Percentiles rank a stretch among this genome's conserved stretches.
phyloP scores from a whole-genome alignment of 2,888 invertebrate species.

The Drosophila acutilabella region DNA sequence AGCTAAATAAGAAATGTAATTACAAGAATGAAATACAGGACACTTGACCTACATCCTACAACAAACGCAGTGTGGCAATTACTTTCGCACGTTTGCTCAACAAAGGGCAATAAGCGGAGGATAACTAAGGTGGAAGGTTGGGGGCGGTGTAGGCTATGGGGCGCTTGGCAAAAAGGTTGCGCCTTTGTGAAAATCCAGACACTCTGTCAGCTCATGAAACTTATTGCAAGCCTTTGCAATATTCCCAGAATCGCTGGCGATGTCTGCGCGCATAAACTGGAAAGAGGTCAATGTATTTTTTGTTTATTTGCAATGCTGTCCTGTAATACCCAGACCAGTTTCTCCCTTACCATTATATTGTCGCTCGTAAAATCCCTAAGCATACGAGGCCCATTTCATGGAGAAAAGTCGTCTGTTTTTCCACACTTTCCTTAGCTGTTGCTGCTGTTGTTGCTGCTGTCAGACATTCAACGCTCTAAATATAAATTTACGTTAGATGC shows the following conservation, averaged over 20 bases:
- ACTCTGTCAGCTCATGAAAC: slow-evolving; percentile 46
- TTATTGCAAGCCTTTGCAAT: slow-evolving; percentile 74
- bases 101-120: slow-evolving; percentile 41
- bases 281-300: slow-evolving; percentile 77
- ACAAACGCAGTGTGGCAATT: slow-evolving; percentile 41
- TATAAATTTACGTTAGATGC: slow-evolving; percentile 67
- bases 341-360: background rate
- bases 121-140: too few relatives aligned
- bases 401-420: slow-evolving; percentile 15
- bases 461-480: slow-evolving; percentile 56
- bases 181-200: slow-evolving; percentile 43
- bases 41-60: slow-evolving; percentile 71
- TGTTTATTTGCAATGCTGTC: slow-evolving; percentile 50
- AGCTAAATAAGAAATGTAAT: slow-evolving; percentile 61
- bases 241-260: slow-evolving; percentile 36
- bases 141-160: too few relatives aligned
- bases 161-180: slow-evolving; percentile 26
- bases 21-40: slow-evolving; percentile 67
- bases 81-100: slow-evolving; percentile 73
- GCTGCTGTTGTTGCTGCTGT: slow-evolving; percentile 31
- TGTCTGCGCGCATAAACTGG: slow-evolving; percentile 26
- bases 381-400: slow-evolving; percentile 62
- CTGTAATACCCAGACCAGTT: slow-evolving; percentile 10
- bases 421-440: slow-evolving; percentile 11
- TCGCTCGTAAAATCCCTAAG: slow-evolving; percentile 64